These are phyloP conservation scores for Porites divaricata DNA, from an alignment of 92 coral and sea anemone genomes.

Conservation along the genomic window DNA sequence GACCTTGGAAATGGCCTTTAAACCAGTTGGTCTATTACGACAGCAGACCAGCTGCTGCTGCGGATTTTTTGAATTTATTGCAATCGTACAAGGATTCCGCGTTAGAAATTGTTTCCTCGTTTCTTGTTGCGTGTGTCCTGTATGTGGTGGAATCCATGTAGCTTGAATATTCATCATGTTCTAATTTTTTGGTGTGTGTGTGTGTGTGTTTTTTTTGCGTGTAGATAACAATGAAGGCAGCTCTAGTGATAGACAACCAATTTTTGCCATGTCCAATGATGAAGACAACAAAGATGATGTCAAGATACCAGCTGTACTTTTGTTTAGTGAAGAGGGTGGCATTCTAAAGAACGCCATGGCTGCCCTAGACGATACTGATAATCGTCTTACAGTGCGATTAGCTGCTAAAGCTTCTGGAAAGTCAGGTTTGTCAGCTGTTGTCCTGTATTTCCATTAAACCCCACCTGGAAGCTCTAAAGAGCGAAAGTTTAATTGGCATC, in stretches of 20 bases:
- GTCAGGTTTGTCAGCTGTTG: constrained; percentile 7
- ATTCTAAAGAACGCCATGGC: constrained; percentile 79
- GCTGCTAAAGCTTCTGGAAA: constrained; percentile 88
- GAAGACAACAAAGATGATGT: constrained; percentile 87
- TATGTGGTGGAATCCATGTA: too few species aligned
- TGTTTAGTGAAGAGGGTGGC: constrained; percentile 91
- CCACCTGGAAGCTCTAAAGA: neutral
- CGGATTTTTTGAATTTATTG: too few species aligned
- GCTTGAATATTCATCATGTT: neutral
- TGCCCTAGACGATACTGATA: constrained; percentile 63
- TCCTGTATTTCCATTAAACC: neutral
- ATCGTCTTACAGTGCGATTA: constrained; percentile 81
- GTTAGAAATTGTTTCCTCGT: too few species aligned
- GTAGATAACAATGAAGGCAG: constrained; percentile 97
- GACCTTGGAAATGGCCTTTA: too few species aligned
- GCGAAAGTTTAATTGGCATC: too few species aligned
- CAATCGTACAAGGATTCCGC: too few species aligned
- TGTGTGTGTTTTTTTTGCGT: neutral
- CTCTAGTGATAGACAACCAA: constrained; percentile 96
- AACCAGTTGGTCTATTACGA: too few species aligned
- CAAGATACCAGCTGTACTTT: constrained; percentile 91
- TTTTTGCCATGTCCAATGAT: constrained; percentile 96
- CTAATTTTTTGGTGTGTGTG: neutral
- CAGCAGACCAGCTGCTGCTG: too few species aligned
- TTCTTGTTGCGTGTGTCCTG: too few species aligned